These are phyloP conservation scores for Slavum lentiscoides DNA, from an alignment of 2,888 invertebrate species.

Conservation along the genomic window DNA sequence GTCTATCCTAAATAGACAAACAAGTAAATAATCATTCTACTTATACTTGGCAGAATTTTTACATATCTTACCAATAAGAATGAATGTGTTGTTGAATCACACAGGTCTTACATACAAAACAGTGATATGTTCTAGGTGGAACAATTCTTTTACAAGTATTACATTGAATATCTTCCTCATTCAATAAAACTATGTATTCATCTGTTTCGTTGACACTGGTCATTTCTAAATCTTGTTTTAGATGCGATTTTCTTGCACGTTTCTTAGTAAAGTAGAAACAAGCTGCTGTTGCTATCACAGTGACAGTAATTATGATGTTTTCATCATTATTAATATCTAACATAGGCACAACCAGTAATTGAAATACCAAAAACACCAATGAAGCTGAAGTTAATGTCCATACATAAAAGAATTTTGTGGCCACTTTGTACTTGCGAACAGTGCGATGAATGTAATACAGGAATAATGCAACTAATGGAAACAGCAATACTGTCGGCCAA, in stretches of 20 bases:
- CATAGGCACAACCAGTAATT: conserved; percentile 71
- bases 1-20: conserved; percentile 68
- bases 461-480: conserved; percentile 56
- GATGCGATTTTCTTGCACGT: conserved; percentile 29
- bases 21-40: background rate
- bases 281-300: conserved; percentile 59
- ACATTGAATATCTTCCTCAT: conserved; percentile 63
- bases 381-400: conserved; percentile 74
- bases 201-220: background rate
- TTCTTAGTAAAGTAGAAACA: conserved; percentile 43
- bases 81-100: conserved; percentile 78
- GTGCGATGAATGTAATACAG: conserved; percentile 56
- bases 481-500: conserved; percentile 55
- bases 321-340: conserved; percentile 73
- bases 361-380: conserved; percentile 71
- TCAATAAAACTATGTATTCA: conserved; percentile 29
- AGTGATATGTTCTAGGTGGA: conserved; percentile 76
- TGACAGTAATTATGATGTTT: conserved; percentile 65
- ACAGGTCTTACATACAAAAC: conserved; percentile 80
- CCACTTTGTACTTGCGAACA: conserved; percentile 58
- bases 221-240: conserved; percentile 46
- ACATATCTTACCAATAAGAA: conserved; percentile 71
- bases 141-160: conserved; percentile 65
- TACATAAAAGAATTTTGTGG: conserved; percentile 75
- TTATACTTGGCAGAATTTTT: background rate